Base-by-base conservation (phyloP, 2,113 vertebrate species). In the Chaetodon trifascialis region DNA sequence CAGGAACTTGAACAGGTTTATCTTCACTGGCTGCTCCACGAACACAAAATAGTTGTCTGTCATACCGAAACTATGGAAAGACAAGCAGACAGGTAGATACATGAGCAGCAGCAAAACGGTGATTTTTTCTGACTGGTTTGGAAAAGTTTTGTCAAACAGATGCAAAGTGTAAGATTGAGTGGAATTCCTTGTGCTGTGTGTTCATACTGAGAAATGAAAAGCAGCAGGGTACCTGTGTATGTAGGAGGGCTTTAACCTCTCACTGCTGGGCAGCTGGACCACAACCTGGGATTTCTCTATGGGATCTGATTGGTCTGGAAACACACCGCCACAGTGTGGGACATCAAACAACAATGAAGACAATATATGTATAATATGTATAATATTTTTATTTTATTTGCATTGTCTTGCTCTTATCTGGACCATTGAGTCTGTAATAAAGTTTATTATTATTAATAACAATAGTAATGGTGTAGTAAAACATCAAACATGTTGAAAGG, bases 11-110 rank as follows among this genome's bases (percentile, higher is more conserved):
- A 98, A 88, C 21, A 99, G 94, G 91, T 99, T 97, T 93, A 99
- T 99, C 92, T 99, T 99, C 85, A 99, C 94, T 0, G 98, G 98
- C 0, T 97, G 98, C 93, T 99, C 98, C 77, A 99, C 97, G 90
- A 99, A 99, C 69, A 99, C 96, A 0, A 99, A 97, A 82, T 99
- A 96, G 91, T 97, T 97, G 0, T 97, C 94, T 34, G 97, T 96
- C 94, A 99, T 93, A 15, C 98, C 97, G 66, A 99, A 99, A 90
- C 98, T 99, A 91, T 51, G 63, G 25, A 62, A 11, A 62, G 15
- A 75, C 19, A 56, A 56, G 7, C 16, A 46, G 38, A 65, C 2
- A 30, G 1, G 68, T 11, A 14, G 40, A 51, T 17, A 14, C 9
- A 38, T 38, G 1, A 49, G 16, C 34, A 52, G n/a, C 47, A 52